Percentiles rank a stretch among this genome's conserved stretches.
Evolutionary conservation across 1,140 invertebrate species (phyloP).

Genomic region (Wasmannia auropunctata): DNA sequence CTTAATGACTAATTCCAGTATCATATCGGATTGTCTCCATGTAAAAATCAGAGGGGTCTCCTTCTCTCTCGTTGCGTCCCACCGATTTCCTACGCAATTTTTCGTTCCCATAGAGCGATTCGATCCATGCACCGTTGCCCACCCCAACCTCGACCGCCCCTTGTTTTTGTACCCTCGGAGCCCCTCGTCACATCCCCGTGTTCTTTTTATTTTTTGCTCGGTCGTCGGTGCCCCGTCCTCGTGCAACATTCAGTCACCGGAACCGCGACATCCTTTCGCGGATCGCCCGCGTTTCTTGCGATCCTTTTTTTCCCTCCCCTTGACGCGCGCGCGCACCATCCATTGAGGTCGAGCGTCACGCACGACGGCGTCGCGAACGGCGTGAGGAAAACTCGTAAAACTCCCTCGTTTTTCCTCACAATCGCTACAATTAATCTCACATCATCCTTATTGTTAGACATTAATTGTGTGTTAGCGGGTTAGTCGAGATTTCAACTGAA

Average conservation of each 20-base stretch:
- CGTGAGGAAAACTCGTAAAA: constrained; percentile 33
- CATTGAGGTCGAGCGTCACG: constrained; percentile 47
- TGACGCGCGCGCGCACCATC: constrained; percentile 30
- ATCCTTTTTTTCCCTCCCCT: constrained; percentile 50
- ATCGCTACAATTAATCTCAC: neutral
- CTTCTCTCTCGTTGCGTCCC: constrained; percentile 18
- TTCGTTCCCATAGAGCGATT: constrained; percentile 70
- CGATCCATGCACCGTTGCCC: constrained; percentile 72
- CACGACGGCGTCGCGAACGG: constrained; percentile 21
- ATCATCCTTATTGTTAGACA: neutral
- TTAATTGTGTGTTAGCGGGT: too few species aligned
- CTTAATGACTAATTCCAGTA: neutral
- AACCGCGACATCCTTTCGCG: constrained; percentile 59
- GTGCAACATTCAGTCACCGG: constrained; percentile 57
- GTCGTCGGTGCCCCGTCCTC: constrained; percentile 30
- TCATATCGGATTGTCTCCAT: neutral
- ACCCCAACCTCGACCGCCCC: constrained; percentile 59
- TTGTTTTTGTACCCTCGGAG: constrained; percentile 26
- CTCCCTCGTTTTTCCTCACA: neutral
- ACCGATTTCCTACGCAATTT: constrained; percentile 66
- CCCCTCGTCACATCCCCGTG: neutral
- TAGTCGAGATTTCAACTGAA: neutral
- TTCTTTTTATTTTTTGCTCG: constrained; percentile 27
- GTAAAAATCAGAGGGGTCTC: neutral
- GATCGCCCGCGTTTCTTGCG: constrained; percentile 53